phyloP scores from a whole-genome alignment of 2,888 invertebrate species.

The Didymodactylos carnosus region DNA sequence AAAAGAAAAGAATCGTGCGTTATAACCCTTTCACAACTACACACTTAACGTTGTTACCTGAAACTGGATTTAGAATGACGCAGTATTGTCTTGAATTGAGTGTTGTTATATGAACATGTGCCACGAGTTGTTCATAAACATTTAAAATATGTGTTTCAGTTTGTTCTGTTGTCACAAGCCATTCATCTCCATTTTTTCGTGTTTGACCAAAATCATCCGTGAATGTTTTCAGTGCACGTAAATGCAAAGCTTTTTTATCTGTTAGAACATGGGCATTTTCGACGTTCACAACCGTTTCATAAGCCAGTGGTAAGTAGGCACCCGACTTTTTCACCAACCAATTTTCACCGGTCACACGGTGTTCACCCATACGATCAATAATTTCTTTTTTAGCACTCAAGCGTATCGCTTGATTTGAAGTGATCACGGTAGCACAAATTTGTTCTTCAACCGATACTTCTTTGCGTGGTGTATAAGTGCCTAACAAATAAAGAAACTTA shows the following conservation, averaged over 20 bases:
- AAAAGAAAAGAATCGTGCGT: slow-evolving; percentile 27
- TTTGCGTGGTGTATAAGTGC: slow-evolving; percentile 37
- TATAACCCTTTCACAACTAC: slow-evolving; percentile 24
- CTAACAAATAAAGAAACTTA: slow-evolving; percentile 24
- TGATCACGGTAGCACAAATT: slow-evolving; percentile 34
- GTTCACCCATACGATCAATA: slow-evolving; percentile 27
- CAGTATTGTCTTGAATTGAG: slow-evolving; percentile 38
- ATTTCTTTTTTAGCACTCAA: slow-evolving; percentile 36
- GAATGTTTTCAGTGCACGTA: slow-evolving; percentile 35
- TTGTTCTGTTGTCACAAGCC: slow-evolving; percentile 36
- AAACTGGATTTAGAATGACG: slow-evolving; percentile 36
- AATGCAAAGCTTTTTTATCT: slow-evolving; percentile 39
- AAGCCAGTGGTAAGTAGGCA: slow-evolving; percentile 38
- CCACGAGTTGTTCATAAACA: slow-evolving; percentile 38
- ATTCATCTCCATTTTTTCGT: slow-evolving; percentile 39
- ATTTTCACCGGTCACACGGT: slow-evolving; percentile 34
- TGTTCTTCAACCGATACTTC: slow-evolving; percentile 36
- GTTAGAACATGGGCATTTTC: slow-evolving; percentile 38
- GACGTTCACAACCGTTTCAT: slow-evolving; percentile 37
- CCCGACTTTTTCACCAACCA: slow-evolving; percentile 38
- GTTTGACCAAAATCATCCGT: slow-evolving; percentile 33
- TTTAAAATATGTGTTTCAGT: slow-evolving; percentile 39
- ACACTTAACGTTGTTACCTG: slow-evolving; percentile 27
- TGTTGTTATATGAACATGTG: slow-evolving; percentile 35
- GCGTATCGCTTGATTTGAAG: slow-evolving; percentile 37